phyloP scores from a whole-genome alignment of 2,888 invertebrate genomes.

The Thecophora atra region DNA sequence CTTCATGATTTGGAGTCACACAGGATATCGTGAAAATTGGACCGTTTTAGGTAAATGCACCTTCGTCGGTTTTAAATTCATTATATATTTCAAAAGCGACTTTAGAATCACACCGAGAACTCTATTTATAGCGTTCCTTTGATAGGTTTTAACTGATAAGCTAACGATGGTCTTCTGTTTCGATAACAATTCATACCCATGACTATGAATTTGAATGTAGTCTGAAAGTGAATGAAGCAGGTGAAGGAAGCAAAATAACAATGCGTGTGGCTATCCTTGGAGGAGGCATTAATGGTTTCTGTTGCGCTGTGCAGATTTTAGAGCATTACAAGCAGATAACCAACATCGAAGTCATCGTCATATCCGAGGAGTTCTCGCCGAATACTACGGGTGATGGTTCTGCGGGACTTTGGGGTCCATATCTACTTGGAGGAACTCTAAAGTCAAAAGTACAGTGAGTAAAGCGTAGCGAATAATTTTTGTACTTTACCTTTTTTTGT shows the following conservation, averaged over 20 bases:
- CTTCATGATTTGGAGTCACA: too few relatives aligned
- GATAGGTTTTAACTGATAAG: neutral
- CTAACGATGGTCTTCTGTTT: neutral
- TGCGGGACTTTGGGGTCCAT: slow-evolving; percentile 81
- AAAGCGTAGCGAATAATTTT: neutral
- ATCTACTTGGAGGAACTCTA: slow-evolving; percentile 71
- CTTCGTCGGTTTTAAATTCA: too few relatives aligned
- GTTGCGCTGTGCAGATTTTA: slow-evolving; percentile 75
- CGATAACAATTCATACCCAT: neutral
- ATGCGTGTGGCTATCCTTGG: slow-evolving; percentile 71
- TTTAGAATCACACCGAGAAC: too few relatives aligned
- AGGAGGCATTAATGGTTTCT: slow-evolving; percentile 78
- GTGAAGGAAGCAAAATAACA: neutral
- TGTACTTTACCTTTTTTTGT: neutral
- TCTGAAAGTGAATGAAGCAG: neutral
- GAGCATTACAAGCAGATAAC: slow-evolving; percentile 66
- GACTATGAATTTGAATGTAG: neutral
- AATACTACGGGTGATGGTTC: slow-evolving; percentile 81
- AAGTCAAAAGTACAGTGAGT: slow-evolving; percentile 68
- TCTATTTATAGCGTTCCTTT: neutral
- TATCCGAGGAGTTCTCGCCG: slow-evolving; percentile 75
- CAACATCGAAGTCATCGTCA: slow-evolving; percentile 69
- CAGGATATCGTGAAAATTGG: too few relatives aligned
- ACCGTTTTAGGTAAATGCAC: too few relatives aligned
- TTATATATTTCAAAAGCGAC: too few relatives aligned